phyloP scores from a whole-genome alignment of 2,113 vertebrate species.

The Connochaetes taurinus region DNA sequence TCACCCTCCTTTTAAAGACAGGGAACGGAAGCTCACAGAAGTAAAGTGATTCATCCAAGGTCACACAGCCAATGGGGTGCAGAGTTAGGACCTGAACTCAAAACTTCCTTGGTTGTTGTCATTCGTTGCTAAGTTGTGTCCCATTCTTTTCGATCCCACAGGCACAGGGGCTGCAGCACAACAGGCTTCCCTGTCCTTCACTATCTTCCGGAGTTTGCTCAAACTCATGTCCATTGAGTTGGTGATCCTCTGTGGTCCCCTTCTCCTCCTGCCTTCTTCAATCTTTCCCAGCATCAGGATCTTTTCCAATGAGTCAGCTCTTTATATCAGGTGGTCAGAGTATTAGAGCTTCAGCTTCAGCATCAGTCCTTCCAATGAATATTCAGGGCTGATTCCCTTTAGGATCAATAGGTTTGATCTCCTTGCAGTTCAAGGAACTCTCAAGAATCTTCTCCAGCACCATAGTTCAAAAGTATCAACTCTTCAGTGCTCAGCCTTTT shows the following conservation, averaged over 20 bases:
- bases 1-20: neutral
- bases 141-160: fast-evolving
- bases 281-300: neutral
- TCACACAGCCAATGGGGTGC: neutral
- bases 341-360: neutral
- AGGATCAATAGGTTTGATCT: neutral
- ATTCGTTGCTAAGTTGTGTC: neutral
- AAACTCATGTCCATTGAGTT: neutral
- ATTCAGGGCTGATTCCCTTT: neutral
- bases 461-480: neutral
- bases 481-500: neutral
- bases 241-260: neutral
- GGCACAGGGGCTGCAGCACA: neutral
- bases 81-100: neutral
- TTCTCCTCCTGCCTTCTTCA: neutral
- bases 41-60: neutral
- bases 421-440: neutral
- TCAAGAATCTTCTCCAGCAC: neutral
- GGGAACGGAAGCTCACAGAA: neutral
- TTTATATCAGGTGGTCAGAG: neutral
- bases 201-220: neutral
- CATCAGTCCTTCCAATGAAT: neutral
- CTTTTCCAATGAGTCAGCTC: neutral
- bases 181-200: neutral
- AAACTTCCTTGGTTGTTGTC: neutral